Conservation (phyloP, 2,888 invertebrate genomes). For the Conus canariensis region DNA sequence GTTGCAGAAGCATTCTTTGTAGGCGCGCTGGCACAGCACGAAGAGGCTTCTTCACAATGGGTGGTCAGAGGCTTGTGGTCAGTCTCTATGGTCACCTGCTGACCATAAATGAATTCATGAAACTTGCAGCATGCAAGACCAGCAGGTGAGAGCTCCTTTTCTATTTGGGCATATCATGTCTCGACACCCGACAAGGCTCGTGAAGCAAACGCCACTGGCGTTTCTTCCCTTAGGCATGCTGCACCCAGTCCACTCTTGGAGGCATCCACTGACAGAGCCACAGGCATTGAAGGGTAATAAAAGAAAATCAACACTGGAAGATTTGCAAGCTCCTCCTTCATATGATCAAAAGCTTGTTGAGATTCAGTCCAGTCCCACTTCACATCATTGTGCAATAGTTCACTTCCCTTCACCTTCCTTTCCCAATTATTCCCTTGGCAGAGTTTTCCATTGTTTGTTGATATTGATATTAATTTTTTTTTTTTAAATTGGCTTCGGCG, state of each 20-base stretch:
- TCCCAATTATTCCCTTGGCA: neutral
- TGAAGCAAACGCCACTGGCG: constrained; percentile 48
- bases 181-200: constrained; percentile 46
- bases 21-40: constrained; percentile 47
- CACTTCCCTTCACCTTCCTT: constrained; percentile 22
- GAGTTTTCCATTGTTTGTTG: no score
- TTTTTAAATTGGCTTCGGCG: no score
- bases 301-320: constrained; percentile 37
- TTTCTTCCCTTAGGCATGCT: constrained; percentile 37
- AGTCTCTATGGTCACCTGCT: neutral
- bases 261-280: neutral
- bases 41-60: constrained; percentile 41
- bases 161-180: constrained; percentile 49
- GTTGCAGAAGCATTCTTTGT: constrained; percentile 48
- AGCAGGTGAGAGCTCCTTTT: constrained; percentile 45
- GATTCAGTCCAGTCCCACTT: constrained; percentile 42
- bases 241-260: constrained; percentile 50
- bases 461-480: no score
- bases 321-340: constrained; percentile 31
- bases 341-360: constrained; percentile 35
- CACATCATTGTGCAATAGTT: constrained; percentile 42
- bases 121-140: constrained; percentile 37
- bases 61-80: constrained; percentile 12
- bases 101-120: constrained; percentile 10
- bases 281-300: constrained; percentile 43